phyloP scores from a whole-genome alignment of 2,888 invertebrate species.

The Caenorhabditis sp. region DNA sequence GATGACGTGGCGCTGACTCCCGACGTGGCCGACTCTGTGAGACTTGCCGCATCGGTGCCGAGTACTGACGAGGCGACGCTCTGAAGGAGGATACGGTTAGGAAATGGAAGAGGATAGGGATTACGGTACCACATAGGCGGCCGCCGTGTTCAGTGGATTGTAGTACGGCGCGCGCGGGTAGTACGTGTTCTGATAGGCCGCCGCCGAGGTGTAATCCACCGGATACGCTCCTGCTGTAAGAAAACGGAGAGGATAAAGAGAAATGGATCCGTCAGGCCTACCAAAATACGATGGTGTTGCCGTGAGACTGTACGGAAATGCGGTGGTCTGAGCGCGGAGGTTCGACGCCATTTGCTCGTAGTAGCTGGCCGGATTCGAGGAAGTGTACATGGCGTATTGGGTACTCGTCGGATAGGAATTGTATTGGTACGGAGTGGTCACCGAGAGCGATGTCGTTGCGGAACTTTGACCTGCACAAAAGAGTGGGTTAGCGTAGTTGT shows the following conservation, averaged over 20 bases:
- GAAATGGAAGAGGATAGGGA: background rate
- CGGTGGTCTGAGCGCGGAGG: slow-evolving; percentile 30
- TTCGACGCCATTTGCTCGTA: slow-evolving; percentile 59
- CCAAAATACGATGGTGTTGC: slow-evolving; percentile 19
- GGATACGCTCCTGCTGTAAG: slow-evolving; percentile 53
- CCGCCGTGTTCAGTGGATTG: slow-evolving; percentile 44
- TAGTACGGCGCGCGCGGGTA: slow-evolving; percentile 41
- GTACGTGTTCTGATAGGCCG: slow-evolving; percentile 59
- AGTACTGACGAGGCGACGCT: slow-evolving; percentile 31
- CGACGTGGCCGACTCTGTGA: slow-evolving; percentile 4
- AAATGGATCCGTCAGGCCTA: slow-evolving; percentile 4
- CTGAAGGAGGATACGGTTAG: slow-evolving; percentile 4
- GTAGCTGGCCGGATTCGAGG: slow-evolving; percentile 51
- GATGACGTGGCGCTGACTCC: slow-evolving; percentile 6
- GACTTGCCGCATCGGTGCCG: slow-evolving; percentile 13
- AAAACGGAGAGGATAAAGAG: no score
- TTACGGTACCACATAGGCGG: slow-evolving; percentile 40
- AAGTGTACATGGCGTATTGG: slow-evolving; percentile 60
- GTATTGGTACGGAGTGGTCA: slow-evolving; percentile 42
- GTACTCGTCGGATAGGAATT: slow-evolving; percentile 43
- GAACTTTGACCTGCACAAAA: slow-evolving; percentile 35
- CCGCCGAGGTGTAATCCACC: slow-evolving; percentile 54
- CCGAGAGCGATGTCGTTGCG: slow-evolving; percentile 23
- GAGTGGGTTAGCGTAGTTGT: no score
- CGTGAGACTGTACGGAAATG: slow-evolving; percentile 34